Percentiles rank a stretch among this genome's conserved stretches.
Conservation (phyloP, 1,140 invertebrate species). For the Papilio aristodemus region DNA sequence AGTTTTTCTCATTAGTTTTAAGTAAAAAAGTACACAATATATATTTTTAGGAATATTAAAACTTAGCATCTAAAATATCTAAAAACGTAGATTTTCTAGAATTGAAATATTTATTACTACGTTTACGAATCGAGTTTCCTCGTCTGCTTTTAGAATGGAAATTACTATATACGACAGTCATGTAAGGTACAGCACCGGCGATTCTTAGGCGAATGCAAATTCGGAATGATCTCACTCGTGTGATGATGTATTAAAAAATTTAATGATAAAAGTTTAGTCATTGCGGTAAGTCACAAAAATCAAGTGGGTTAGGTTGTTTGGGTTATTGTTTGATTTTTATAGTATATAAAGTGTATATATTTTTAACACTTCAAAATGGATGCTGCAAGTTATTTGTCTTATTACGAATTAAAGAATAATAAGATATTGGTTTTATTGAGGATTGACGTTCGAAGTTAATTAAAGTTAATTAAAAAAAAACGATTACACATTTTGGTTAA, state of each 20-base stretch:
- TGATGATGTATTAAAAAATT: slow-evolving; percentile 11
- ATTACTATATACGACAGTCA: not conserved
- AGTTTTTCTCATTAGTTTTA: too few species aligned
- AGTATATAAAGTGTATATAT: too few species aligned
- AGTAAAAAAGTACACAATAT: too few species aligned
- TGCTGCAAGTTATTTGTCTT: too few species aligned
- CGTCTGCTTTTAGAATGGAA: not conserved
- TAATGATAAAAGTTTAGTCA: slow-evolving; percentile 3
- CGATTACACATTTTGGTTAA: too few species aligned
- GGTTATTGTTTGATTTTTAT: too few species aligned
- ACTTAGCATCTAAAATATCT: not conserved
- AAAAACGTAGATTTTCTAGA: not conserved
- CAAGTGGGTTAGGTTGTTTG: not conserved
- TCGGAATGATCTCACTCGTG: slow-evolving; percentile 11
- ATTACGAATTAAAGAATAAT: too few species aligned
- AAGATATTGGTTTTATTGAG: too few species aligned
- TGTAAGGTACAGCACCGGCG: slow-evolving; percentile 5
- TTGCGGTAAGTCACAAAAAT: not conserved
- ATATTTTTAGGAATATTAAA: not conserved
- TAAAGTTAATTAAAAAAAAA: too few species aligned
- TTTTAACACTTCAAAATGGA: too few species aligned
- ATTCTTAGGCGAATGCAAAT: slow-evolving; percentile 23
- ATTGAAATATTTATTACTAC: not conserved
- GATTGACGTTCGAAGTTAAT: too few species aligned
- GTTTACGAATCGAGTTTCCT: slow-evolving; percentile 1